phyloP scores from a whole-genome alignment of 2,113 vertebrate genomes.

The Clarias macrocephalus region DNA sequence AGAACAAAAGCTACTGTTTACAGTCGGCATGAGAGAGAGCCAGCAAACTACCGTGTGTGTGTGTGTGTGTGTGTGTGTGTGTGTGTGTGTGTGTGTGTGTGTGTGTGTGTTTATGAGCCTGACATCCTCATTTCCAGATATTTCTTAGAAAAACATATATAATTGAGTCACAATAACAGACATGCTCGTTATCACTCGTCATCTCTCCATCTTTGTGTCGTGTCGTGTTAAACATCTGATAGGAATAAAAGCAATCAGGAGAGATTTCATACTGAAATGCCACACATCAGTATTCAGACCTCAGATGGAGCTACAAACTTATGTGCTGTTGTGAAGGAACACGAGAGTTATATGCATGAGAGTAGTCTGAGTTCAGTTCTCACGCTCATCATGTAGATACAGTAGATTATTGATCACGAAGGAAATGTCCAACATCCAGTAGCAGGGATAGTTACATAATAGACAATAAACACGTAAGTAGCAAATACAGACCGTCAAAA shows the following conservation, averaged over 20 bases:
- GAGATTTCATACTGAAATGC: not conserved
- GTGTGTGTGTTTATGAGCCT: not conserved
- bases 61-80: conserved; percentile 36
- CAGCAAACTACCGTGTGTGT: conserved; percentile 62
- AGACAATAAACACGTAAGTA: too few relatives aligned
- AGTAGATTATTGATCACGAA: too few relatives aligned
- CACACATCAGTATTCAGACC: not conserved
- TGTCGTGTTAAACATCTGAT: not conserved
- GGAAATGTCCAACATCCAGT: too few relatives aligned
- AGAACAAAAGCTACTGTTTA: conserved; percentile 63
- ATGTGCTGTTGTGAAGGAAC: not conserved
- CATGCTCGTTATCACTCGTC: not conserved
- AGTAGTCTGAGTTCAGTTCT: too few relatives aligned
- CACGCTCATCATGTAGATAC: too few relatives aligned
- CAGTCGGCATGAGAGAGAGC: conserved; percentile 58
- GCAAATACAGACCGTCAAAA: too few relatives aligned
- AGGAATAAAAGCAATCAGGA: not conserved
- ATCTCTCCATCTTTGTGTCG: not conserved
- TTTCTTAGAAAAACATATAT: not conserved
- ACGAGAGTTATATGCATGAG: not conserved
- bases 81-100: conserved; percentile 1
- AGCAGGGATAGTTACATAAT: too few relatives aligned
- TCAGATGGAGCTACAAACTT: not conserved
- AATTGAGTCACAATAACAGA: conserved; percentile 3
- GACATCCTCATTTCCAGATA: conserved; percentile 61